A percentile compares a stretch with the other conserved stretches of the same genome.
These are phyloP conservation scores for Platysternon megacephalum DNA, from an alignment of 2,113 vertebrate species.

Conservation along the genomic window DNA sequence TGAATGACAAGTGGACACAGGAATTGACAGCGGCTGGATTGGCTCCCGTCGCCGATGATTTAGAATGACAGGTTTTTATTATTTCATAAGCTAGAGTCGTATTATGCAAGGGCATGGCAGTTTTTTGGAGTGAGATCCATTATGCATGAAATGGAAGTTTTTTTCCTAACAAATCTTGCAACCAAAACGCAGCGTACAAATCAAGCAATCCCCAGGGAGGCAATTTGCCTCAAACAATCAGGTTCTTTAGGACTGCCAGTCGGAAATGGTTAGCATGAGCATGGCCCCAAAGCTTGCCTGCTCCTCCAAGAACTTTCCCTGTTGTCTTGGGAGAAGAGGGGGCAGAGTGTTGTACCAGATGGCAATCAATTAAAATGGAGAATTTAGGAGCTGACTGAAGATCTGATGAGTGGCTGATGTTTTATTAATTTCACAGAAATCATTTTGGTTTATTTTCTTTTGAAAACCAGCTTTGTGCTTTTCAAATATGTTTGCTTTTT, in stretches of 20 bases:
- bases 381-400: conserved; percentile 1
- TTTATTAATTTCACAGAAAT: not conserved
- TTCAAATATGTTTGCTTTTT: not conserved
- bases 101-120: not conserved
- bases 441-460: not conserved
- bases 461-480: not conserved
- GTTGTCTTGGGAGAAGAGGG: not conserved
- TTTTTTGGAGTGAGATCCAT: conserved; percentile 47
- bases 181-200: conserved; percentile 42
- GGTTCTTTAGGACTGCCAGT: not conserved
- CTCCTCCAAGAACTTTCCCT: not conserved
- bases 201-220: conserved; percentile 10
- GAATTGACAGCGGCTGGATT: not conserved
- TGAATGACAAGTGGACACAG: not conserved
- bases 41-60: not conserved
- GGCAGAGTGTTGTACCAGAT: conserved; percentile 18
- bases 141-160: conserved; percentile 14
- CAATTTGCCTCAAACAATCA: conserved; percentile 35
- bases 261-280: not conserved
- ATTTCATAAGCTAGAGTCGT: conserved; percentile 29
- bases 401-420: not conserved
- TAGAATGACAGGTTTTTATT: conserved; percentile 41
- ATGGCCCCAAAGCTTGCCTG: not conserved
- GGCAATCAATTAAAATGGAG: conserved; percentile 44
- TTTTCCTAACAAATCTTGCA: not conserved